A percentile compares a stretch with the other conserved stretches of the same genome.
These are phyloP conservation scores for Periphyllus acericola DNA, from an alignment of 2,888 invertebrate species.

Conservation along the genomic window DNA sequence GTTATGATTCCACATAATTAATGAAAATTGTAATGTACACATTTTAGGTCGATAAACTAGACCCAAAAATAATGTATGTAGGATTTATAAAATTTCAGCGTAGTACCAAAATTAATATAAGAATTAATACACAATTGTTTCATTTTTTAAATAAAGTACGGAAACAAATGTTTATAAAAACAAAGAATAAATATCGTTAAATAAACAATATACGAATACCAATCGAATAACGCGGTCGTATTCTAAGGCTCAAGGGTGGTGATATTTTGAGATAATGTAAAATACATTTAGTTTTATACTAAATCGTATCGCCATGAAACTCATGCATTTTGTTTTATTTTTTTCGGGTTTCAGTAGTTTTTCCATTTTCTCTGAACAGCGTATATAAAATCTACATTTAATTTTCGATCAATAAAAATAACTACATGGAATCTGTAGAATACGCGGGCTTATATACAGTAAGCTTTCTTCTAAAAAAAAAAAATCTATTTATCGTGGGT, in stretches of 20 bases:
- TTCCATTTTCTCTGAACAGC: background rate
- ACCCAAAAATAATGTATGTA: too few species aligned
- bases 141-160: background rate
- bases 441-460: too few species aligned
- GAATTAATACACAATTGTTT: background rate
- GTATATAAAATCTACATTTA: background rate
- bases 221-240: background rate
- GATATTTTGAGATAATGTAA: background rate
- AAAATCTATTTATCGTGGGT: too few species aligned
- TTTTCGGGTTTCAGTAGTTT: background rate
- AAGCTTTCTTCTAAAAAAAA: too few species aligned
- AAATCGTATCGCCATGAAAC: background rate
- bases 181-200: background rate
- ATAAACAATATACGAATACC: background rate
- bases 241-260: background rate
- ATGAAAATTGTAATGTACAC: background rate
- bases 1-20: background rate
- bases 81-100: too few species aligned
- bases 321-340: background rate
- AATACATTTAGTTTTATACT: background rate
- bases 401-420: background rate
- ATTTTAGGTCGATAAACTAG: background rate
- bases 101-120: background rate
- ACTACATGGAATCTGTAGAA: background rate
- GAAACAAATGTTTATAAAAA: background rate